Evolutionary conservation across 2,888 invertebrate genomes (phyloP), one percentile per base, ranked within the genome.

Genomic region (Nemotelus pantherinus): DNA sequence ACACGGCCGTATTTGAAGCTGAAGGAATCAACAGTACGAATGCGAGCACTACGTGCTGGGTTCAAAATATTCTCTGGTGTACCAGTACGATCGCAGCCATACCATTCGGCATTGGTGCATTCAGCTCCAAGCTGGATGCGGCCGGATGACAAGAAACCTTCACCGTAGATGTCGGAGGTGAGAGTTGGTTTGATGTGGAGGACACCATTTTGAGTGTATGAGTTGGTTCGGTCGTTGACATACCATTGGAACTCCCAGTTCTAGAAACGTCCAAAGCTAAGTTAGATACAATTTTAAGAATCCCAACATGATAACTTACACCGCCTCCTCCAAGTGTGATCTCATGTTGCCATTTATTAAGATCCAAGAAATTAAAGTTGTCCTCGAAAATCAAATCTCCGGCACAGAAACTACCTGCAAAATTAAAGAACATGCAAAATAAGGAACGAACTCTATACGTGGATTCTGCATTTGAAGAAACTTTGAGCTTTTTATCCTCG

Each of bases 201-300:
- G 10, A 63, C 83, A 0, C 92, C 91, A 81, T 89, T 86, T 81
- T 88, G 86, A 0, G 88, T 86, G 84, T 89, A 93, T 67, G 92
- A 92, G 85, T 93, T 92, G 0, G 89, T 87, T 47, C 93, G 88
- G 84, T 92, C 92, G 86, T 93, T 80, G 81, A 85, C 89, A 84
- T 92, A 92, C 86, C 91, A 91, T 85, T 93, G 91, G 85, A 93
- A 93, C 84, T 93, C 92, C 90, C 91, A 91, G 84, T 92, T 92
- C 91, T 81, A 50, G 25, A 9, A 41, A 9, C 4, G 7, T 39
- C 3, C 9, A 65, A 44, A 65, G 25, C 45, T 44, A 7, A 5
- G 64, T 10, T 3, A 43, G 44, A 65, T 45, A 41, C 39, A 25
- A 3, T 25, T 47, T 45, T 55, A 53, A 25, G 70, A 60, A 4